Evolutionary conservation across 2,113 vertebrate species (phyloP), one percentile per base, ranked within the genome.

Genomic region (Orcinus orca): DNA sequence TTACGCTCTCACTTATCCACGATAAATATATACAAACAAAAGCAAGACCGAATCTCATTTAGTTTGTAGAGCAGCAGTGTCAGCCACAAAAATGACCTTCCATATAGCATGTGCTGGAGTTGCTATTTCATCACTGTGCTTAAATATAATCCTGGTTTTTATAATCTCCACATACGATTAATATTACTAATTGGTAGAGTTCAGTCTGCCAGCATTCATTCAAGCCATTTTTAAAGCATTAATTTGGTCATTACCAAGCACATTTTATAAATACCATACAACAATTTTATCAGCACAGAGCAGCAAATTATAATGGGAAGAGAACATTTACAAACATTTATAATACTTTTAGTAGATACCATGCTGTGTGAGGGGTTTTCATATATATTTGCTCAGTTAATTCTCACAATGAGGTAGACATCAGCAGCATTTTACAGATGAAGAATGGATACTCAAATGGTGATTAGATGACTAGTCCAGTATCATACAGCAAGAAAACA

Each of bases 191-290:
- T 31, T 96, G 84, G 17, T 33, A 96, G 55, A 79, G 70, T 80
- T 92, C 33, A 73, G 71, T 73, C 70, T 79, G 55, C 63, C 38
- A 82, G 76, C 62, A 92, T 47, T 82, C 13, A 95, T 79, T 80
- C 21, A 95, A 90, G 80, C 55, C 33, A 83, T 88, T 85, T 96
- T 85, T 58, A 96, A 97, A 83, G 93, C 71, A 91, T 36, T 63
- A 96, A 88, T 77, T 74, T 70, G 87, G 29, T 86, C 71, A 93
- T 70, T 90, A 79, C 23, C 15, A 85, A 82, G 68, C 38, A 94
- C 21, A 47, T 85, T 94, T 90, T 92, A 77, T 63, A 92, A 86
- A 88, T 65, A 73, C 29, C 38, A 67, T 21, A 88, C 47, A 86
- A 85, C n/a, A 88, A 80, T 95, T 95, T 63, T 85, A 44, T 80